Base-by-base conservation (phyloP, 92 coral and sea anemone genomes). In the Actinostola sp. region DNA sequence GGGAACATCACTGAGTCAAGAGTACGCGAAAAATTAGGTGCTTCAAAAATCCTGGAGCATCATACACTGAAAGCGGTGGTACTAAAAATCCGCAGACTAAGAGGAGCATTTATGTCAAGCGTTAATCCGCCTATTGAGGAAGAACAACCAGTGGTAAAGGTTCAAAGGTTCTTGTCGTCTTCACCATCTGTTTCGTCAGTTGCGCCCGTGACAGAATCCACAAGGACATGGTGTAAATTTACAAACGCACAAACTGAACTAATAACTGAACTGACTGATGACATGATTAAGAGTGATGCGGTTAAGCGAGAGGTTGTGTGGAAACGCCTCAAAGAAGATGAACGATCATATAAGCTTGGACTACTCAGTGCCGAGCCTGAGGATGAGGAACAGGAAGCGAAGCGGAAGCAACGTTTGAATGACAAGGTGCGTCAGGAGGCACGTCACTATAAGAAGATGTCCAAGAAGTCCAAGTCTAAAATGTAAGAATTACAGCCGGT, bases 381-480 rank as follows among this genome's bases (percentile, higher is more conserved):
- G 19, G 70, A 69, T 63, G 70, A 70, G 46, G 84, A 78, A 25
- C 54, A 44, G 56, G 71, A 41, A 61, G 50, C 25, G 19, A 70
- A 71, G 71, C 25, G 48, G 48, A 79, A 79, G 43, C 84, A 79
- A 67, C 78, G 73, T 8, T 49, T 60, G 14, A 53, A 72, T 27
- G 85, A 79, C 63, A 78, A 79, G 64, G 41, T 79, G 44, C 55
- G 85, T 42, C 61, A 79, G n/a, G n/a, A n/a, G n/a, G n/a, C n/a
- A n/a, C n/a, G n/a, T n/a, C n/a, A n/a, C n/a, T n/a, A n/a, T n/a
- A n/a, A n/a, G n/a, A n/a, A n/a, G n/a, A n/a, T n/a, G n/a, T n/a
- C n/a, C n/a, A n/a, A n/a, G n/a, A n/a, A n/a, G n/a, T n/a, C n/a
- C n/a, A n/a, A n/a, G n/a, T n/a, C n/a, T n/a, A n/a, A n/a, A n/a